Conservation (phyloP, 2,797 vertebrate species). For the Morelia viridis region DNA sequence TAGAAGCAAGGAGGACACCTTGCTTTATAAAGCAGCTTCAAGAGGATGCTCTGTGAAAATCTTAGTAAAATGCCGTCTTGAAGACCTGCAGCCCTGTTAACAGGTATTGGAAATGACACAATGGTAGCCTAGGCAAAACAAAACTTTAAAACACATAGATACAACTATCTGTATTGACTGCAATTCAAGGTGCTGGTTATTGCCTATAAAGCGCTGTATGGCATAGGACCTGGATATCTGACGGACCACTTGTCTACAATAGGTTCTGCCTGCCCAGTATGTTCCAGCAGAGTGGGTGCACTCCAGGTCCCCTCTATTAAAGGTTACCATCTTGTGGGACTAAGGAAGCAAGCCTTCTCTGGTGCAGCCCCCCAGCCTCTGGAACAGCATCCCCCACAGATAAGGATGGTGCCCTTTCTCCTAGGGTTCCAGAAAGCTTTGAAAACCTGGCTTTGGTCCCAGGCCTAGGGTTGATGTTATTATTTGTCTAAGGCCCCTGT, state of each 20-base stretch:
- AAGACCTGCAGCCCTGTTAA: not conserved
- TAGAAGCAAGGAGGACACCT: not conserved
- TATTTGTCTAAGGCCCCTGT: not conserved
- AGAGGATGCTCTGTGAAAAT: not conserved
- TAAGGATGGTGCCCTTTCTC: not conserved
- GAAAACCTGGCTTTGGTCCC: not conserved
- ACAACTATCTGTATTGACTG: not conserved
- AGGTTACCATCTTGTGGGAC: not conserved
- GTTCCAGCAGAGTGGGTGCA: not conserved
- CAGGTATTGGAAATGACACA: not conserved
- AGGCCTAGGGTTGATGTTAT: not conserved
- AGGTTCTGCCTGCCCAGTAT: not conserved
- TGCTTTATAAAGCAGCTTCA: not conserved
- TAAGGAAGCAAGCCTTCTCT: not conserved
- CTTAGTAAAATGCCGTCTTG: not conserved
- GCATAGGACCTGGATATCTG: not conserved
- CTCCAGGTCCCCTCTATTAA: not conserved
- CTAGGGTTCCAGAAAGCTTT: not conserved
- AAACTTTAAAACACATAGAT: not conserved
- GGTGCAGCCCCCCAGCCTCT: not conserved
- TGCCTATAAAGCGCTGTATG: not conserved
- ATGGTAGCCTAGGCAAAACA: not conserved
- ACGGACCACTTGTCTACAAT: not conserved
- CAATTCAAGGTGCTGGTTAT: not conserved
- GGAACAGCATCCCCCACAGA: not conserved